Percentiles rank a stretch among this genome's conserved stretches.
phyloP scores from a whole-genome alignment of 2,113 vertebrate species.

The Aspidoscelis tigris region DNA sequence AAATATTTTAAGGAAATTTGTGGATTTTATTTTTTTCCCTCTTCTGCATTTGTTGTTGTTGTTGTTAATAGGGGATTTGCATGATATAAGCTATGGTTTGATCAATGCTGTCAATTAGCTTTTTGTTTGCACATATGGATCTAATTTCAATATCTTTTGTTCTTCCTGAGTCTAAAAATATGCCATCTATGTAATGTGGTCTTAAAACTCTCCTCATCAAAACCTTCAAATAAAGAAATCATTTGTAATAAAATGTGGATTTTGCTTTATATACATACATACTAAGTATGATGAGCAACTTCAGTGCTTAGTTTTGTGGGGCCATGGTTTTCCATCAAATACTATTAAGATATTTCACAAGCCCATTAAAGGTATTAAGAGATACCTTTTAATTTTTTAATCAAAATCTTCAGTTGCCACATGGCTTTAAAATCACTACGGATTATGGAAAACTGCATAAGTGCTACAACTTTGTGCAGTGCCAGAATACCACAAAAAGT shows the following conservation, averaged over 20 bases:
- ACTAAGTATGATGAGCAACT: constrained; percentile 13
- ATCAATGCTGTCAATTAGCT: constrained; percentile 39
- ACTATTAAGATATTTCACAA: neutral
- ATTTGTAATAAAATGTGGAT: constrained; percentile 62
- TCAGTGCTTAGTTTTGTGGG: neutral
- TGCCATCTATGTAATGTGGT: constrained; percentile 16
- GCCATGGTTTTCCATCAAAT: neutral
- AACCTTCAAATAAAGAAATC: constrained; percentile 48
- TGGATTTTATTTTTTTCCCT: constrained; percentile 46
- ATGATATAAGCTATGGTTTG: constrained; percentile 64
- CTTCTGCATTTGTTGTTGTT: constrained; percentile 34
- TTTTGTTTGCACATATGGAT: constrained; percentile 49
- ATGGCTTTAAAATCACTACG: neutral
- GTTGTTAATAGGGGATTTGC: constrained; percentile 59
- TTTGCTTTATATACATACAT: constrained; percentile 66
- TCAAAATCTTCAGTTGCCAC: neutral
- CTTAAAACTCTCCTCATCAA: constrained; percentile 42
- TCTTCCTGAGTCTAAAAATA: constrained; percentile 31
- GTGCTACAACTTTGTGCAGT: no score
- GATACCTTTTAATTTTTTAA: neutral
- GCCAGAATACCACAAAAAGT: neutral
- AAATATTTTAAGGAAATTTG: constrained; percentile 19
- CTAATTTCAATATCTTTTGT: constrained; percentile 52
- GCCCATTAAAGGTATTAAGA: neutral
- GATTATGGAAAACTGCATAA: neutral